phyloP scores from a whole-genome alignment of 2,888 invertebrate species.

The Ctenicera cuprea region DNA sequence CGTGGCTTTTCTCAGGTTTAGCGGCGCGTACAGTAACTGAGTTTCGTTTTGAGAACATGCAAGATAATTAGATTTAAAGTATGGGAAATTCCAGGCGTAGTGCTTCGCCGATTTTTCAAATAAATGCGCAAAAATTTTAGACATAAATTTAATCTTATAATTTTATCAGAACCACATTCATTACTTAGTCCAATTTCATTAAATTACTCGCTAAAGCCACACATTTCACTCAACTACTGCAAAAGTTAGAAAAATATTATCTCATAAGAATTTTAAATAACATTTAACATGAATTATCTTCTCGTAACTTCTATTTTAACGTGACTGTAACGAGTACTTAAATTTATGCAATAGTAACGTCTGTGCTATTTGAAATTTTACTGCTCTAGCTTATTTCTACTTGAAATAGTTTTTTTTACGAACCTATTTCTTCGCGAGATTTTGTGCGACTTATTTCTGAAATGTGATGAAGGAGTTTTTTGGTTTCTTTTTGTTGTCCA shows the following conservation, averaged over 20 bases:
- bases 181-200: too few relatives aligned
- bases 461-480: background rate
- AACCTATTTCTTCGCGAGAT: background rate
- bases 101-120: too few relatives aligned
- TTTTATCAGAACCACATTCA: too few relatives aligned
- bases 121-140: too few relatives aligned
- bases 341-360: conserved; percentile 24
- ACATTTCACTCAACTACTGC: background rate
- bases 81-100: too few relatives aligned
- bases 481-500: background rate
- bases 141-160: too few relatives aligned
- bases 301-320: conserved; percentile 12
- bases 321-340: conserved; percentile 21
- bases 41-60: too few relatives aligned
- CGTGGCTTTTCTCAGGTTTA: too few relatives aligned
- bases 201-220: background rate
- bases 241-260: conserved; percentile 11
- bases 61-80: too few relatives aligned
- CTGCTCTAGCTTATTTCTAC: conserved; percentile 1
- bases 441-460: background rate
- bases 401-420: background rate
- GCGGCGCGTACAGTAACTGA: too few relatives aligned
- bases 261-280: conserved; percentile 25
- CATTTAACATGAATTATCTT: conserved; percentile 21
- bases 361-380: conserved; percentile 3